Evolutionary conservation across 2,113 vertebrate species (phyloP).

Genomic region (Drymodes brunneopygia): DNA sequence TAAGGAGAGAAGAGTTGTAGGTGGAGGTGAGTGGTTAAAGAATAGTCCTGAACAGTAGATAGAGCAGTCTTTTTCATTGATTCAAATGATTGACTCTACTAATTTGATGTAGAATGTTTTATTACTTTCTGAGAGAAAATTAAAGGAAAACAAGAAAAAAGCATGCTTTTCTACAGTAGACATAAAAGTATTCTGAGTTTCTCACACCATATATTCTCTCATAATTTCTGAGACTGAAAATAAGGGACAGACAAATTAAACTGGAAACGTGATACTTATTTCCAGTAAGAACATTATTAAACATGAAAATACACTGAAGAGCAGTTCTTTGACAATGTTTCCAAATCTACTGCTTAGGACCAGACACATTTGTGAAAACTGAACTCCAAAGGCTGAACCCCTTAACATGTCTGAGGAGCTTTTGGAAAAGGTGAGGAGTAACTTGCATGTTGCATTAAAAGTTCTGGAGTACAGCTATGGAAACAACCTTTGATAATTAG

Average conservation of each 20-base stretch:
- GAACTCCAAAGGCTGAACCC: not conserved
- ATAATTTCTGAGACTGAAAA: not conserved
- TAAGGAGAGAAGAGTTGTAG: not conserved
- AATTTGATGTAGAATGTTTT: not conserved
- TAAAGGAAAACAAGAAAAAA: not conserved
- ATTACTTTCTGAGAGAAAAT: not conserved
- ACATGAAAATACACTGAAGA: not conserved
- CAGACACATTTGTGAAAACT: not conserved
- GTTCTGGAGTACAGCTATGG: not conserved
- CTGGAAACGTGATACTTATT: not conserved
- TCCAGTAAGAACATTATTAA: not conserved
- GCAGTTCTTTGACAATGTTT: not conserved
- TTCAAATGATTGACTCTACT: not conserved
- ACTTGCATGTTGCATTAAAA: not conserved
- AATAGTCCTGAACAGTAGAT: not conserved
- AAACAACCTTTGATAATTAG: not conserved
- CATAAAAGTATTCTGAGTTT: not conserved
- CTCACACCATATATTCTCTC: not conserved
- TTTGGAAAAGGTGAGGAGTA: not conserved
- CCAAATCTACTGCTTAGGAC: not conserved
- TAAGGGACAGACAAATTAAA: not conserved
- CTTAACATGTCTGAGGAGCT: not conserved
- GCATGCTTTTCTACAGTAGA: not conserved
- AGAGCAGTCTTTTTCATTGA: not conserved
- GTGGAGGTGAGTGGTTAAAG: not conserved